phyloP scores from a whole-genome alignment of 2,888 invertebrate species.

The Luffia ferchaultella region DNA sequence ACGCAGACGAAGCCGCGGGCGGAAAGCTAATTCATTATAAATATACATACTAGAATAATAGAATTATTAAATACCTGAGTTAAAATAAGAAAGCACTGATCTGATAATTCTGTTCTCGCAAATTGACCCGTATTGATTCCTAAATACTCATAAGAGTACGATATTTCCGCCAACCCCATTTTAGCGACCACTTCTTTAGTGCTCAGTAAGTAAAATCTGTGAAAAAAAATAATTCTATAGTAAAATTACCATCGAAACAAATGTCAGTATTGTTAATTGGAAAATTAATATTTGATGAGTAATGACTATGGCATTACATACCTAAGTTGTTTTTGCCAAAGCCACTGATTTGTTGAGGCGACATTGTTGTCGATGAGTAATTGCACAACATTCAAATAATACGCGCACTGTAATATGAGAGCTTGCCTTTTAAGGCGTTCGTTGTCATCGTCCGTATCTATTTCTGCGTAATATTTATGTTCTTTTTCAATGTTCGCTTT shows the following conservation, averaged over 20 bases:
- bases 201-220: conserved; percentile 73
- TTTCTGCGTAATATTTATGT: conserved; percentile 51
- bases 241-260: too few species aligned
- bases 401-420: conserved; percentile 91
- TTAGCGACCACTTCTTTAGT: conserved; percentile 74
- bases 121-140: conserved; percentile 93
- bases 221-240: conserved; percentile 11
- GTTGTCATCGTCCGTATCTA: conserved; percentile 65
- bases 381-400: conserved; percentile 86
- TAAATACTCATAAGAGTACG: conserved; percentile 97
- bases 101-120: conserved; percentile 95
- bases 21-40: not conserved
- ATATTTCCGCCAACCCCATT: conserved; percentile 94
- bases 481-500: conserved; percentile 58
- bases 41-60: not conserved
- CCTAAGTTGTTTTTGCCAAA: conserved; percentile 95
- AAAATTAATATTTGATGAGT: too few species aligned
- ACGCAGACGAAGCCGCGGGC: not conserved
- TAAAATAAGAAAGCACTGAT: conserved; percentile 96
- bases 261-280: too few species aligned
- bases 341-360: conserved; percentile 79
- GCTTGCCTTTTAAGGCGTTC: conserved; percentile 89
- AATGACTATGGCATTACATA: too few species aligned
- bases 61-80: conserved; percentile 74
- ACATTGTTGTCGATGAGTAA: conserved; percentile 76